phyloP scores from a whole-genome alignment of 1,140 invertebrate species.

The Saxidomus purpurata region DNA sequence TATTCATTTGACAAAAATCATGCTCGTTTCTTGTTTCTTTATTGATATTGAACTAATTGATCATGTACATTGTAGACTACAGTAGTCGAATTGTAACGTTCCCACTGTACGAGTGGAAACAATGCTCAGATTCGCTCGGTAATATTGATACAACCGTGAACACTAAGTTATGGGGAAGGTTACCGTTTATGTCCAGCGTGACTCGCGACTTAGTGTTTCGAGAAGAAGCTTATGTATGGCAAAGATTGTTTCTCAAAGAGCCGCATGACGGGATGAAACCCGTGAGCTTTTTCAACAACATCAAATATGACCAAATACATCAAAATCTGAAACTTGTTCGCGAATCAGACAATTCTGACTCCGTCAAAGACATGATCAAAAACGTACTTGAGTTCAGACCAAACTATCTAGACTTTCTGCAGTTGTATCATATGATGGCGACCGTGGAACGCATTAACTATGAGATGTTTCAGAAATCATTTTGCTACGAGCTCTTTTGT shows the following conservation, averaged over 20 bases:
- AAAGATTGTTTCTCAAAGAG: conserved; percentile 2
- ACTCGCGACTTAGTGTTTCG: neutral
- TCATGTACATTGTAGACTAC: conserved; percentile 38
- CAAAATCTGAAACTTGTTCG: neutral
- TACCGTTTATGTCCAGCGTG: conserved; percentile 8
- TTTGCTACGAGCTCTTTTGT: conserved; percentile 22
- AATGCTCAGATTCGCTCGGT: neutral
- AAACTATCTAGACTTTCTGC: conserved; percentile 21
- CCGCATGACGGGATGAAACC: conserved; percentile 16
- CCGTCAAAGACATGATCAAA: neutral
- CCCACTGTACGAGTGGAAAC: neutral
- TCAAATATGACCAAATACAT: neutral
- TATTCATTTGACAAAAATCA: too few species aligned
- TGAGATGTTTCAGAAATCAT: conserved; percentile 38
- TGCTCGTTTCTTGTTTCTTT: too few species aligned
- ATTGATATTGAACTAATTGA: too few species aligned
- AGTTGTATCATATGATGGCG: conserved; percentile 28
- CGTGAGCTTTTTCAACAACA: conserved; percentile 32
- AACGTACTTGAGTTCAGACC: neutral
- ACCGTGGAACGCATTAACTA: conserved; percentile 2
- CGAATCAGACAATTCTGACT: neutral
- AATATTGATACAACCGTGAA: conserved; percentile 14
- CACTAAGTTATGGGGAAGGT: conserved; percentile 5
- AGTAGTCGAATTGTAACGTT: conserved; percentile 19
- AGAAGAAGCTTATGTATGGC: conserved; percentile 23